Conservation (phyloP, 2,888 invertebrate species). For the Hofmannophila pseudospretella region DNA sequence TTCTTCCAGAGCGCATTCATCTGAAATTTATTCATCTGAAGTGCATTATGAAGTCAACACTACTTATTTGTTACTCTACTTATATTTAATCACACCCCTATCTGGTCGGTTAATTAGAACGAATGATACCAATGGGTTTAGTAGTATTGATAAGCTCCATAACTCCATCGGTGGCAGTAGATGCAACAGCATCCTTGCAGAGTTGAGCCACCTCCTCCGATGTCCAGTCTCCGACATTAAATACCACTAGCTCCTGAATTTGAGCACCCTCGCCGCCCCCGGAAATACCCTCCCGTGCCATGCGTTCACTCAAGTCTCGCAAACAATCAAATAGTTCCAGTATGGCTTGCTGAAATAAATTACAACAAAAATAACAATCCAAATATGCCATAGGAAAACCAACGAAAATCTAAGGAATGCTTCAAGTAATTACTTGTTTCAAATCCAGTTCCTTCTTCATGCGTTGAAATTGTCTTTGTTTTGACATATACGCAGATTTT, state of each 20-base stretch:
- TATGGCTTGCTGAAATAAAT: conserved; percentile 54
- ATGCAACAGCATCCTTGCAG: conserved; percentile 43
- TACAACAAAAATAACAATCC: background rate
- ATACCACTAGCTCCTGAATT: conserved; percentile 50
- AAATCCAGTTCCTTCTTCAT: conserved; percentile 68
- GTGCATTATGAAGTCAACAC: no score
- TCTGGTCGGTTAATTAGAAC: no score
- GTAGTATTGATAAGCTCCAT: conserved; percentile 40
- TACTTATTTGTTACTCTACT: no score
- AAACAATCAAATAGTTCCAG: conserved; percentile 52
- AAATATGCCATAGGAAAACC: no score
- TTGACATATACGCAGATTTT: conserved; percentile 35
- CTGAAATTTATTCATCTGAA: no score
- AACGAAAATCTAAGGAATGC: no score
- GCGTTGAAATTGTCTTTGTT: conserved; percentile 47
- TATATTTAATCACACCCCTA: no score
- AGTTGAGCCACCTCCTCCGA: conserved; percentile 55
- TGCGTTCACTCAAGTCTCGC: conserved; percentile 45
- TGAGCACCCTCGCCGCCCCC: conserved; percentile 41
- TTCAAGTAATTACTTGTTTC: conserved; percentile 70
- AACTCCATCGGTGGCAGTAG: conserved; percentile 36
- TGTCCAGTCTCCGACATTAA: conserved; percentile 67
- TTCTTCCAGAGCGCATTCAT: conserved; percentile 46
- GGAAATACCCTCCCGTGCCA: conserved; percentile 42
- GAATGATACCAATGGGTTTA: conserved; percentile 46